A percentile compares a stretch with the other conserved stretches of the same genome.
Conservation (phyloP, 2,888 invertebrate genomes). For the Bellardia bayeri region DNA sequence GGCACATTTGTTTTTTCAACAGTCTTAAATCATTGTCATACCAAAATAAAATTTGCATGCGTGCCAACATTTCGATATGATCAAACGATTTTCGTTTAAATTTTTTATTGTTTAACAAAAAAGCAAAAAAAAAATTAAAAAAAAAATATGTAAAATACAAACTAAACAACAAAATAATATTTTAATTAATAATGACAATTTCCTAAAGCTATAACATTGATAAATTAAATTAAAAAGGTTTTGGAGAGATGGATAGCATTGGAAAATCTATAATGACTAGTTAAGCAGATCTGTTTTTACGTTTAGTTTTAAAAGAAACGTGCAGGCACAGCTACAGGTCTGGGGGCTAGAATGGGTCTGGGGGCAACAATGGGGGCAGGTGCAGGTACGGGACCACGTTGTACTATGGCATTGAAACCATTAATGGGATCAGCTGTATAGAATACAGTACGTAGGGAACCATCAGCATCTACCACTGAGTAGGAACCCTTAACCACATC, state of each 20-base stretch:
- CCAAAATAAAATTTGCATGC: constrained; percentile 45
- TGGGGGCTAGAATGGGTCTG: constrained; percentile 75
- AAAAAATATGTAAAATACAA: constrained; percentile 47
- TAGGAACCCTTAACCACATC: constrained; percentile 86
- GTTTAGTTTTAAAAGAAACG: constrained; percentile 70
- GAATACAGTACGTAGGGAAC: constrained; percentile 80
- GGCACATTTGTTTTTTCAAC: constrained; percentile 40
- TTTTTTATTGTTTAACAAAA: constrained; percentile 22
- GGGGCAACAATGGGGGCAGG: constrained; percentile 77
- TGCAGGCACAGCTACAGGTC: constrained; percentile 74
- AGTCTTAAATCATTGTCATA: constrained; percentile 71
- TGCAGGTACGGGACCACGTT: constrained; percentile 85
- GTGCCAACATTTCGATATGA: constrained; percentile 51
- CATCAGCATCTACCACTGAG: constrained; percentile 82
- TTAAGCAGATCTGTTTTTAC: not conserved
- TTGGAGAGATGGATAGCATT: constrained; percentile 10
- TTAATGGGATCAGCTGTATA: constrained; percentile 82
- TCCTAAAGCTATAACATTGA: constrained; percentile 33
- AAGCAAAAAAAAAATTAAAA: constrained; percentile 8
- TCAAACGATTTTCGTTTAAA: constrained; percentile 58
- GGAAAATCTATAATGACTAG: constrained; percentile 16
- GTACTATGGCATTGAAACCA: constrained; percentile 85
- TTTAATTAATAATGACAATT: constrained; percentile 65
- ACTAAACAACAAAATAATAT: constrained; percentile 64
- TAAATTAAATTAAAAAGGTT: constrained; percentile 25